Percentiles rank a stretch among this genome's conserved stretches.
These are phyloP conservation scores for Sceloporus tristichus DNA, from an alignment of 2,113 vertebrate genomes.

Conservation along the genomic window DNA sequence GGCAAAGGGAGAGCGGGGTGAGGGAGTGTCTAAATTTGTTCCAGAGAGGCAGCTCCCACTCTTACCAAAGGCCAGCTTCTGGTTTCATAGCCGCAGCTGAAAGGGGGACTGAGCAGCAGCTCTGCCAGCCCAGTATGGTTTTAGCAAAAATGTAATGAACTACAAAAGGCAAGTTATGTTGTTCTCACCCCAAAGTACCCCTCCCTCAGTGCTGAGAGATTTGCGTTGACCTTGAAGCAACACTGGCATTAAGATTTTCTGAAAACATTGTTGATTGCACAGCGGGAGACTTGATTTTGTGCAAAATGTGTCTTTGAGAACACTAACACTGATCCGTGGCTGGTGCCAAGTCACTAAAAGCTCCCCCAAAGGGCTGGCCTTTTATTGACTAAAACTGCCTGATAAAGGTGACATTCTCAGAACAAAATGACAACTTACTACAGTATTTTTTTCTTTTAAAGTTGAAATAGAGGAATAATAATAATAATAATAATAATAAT, in stretches of 20 bases:
- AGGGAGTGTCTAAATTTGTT: neutral
- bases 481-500: neutral
- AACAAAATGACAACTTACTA: constrained; percentile 38
- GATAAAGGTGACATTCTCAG: constrained; percentile 60
- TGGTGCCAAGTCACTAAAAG: constrained; percentile 36
- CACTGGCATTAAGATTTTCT: constrained; percentile 60
- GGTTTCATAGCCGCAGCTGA: too few species aligned
- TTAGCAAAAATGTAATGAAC: neutral
- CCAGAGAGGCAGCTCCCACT: too few species aligned
- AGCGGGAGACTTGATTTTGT: constrained; percentile 54
- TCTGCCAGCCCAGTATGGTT: neutral
- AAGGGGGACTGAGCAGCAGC: neutral
- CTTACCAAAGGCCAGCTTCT: too few species aligned
- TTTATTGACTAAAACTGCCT: constrained; percentile 46
- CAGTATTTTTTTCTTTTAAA: constrained; percentile 50
- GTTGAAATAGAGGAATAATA: constrained; percentile 38
- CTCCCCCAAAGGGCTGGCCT: constrained; percentile 44
- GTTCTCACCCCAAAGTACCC: neutral
- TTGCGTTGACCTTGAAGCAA: constrained; percentile 42
- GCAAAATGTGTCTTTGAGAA: constrained; percentile 40
- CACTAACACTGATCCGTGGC: constrained; percentile 24
- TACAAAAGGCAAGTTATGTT: neutral
- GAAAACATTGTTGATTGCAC: constrained; percentile 61
- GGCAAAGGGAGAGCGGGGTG: neutral
- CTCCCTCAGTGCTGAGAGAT: constrained; percentile 20